phyloP scores from a whole-genome alignment of 2,888 invertebrate species.

The Trichopria drosophilae region DNA sequence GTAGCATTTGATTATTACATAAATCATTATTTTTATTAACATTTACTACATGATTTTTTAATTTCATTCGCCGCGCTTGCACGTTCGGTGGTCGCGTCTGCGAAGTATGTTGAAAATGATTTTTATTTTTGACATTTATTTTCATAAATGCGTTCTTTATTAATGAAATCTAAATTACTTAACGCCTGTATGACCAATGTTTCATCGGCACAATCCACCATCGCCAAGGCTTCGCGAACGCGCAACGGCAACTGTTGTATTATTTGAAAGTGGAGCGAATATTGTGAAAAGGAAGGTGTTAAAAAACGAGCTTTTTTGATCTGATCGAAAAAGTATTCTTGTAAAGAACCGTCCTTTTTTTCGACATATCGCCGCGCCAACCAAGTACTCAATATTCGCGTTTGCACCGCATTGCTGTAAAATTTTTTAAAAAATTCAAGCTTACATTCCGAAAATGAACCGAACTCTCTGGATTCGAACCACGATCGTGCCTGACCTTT shows the following conservation, averaged over 20 bases:
- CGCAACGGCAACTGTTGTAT: slow-evolving; percentile 20
- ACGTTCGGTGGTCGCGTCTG: too few species aligned
- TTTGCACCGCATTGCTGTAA: slow-evolving; percentile 20
- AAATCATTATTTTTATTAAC: too few species aligned
- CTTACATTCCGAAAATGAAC: slow-evolving; percentile 1
- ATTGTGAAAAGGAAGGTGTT: slow-evolving; percentile 18
- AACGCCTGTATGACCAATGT: too few species aligned
- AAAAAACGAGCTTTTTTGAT: slow-evolving; percentile 17
- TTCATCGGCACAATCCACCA: too few species aligned
- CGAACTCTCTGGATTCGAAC: slow-evolving; percentile 8
- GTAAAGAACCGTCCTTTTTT: too few species aligned
- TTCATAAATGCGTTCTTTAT: too few species aligned
- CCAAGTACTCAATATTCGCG: slow-evolving; percentile 16
- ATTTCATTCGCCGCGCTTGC: too few species aligned
- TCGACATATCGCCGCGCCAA: background rate
- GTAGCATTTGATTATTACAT: too few species aligned
- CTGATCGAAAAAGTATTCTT: slow-evolving; percentile 23
- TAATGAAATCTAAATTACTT: too few species aligned
- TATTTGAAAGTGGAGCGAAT: slow-evolving; percentile 23
- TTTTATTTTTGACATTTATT: too few species aligned
- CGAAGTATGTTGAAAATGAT: too few species aligned
- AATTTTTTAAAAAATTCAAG: slow-evolving; percentile 18
- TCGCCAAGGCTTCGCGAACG: background rate
- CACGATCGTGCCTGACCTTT: slow-evolving; percentile 9
- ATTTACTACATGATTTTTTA: too few species aligned